These are phyloP conservation scores for Dryocosmus kuriphilus DNA, from an alignment of 2,888 invertebrate genomes.

Conservation along the genomic window DNA sequence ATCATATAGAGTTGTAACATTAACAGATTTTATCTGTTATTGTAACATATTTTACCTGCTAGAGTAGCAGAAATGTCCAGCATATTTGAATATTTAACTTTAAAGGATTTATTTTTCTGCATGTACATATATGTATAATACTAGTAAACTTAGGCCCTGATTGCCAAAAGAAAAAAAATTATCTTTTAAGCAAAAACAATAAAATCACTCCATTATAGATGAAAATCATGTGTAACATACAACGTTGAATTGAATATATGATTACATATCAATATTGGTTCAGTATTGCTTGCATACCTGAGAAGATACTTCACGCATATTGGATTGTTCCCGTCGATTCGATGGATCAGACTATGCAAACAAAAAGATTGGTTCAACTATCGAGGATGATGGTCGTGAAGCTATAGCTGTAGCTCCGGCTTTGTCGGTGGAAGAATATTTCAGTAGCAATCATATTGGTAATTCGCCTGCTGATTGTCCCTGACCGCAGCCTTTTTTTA, in stretches of 20 bases:
- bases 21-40: too few relatives aligned
- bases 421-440: constrained; percentile 74
- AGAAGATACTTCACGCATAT: constrained; percentile 22
- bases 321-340: constrained; percentile 50
- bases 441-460: constrained; percentile 78
- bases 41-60: too few relatives aligned
- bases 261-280: constrained; percentile 17
- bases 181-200: too few relatives aligned
- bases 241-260: constrained; percentile 1
- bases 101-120: too few relatives aligned
- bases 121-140: too few relatives aligned
- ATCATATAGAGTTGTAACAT: too few relatives aligned
- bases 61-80: too few relatives aligned
- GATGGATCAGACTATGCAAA: constrained; percentile 42
- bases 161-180: too few relatives aligned
- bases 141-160: too few relatives aligned
- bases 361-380: constrained; percentile 38
- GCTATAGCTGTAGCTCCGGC: constrained; percentile 54
- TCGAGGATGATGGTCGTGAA: constrained; percentile 47
- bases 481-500: constrained; percentile 71
- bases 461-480: constrained; percentile 76
- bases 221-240: too few relatives aligned
- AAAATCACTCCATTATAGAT: too few relatives aligned
- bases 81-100: too few relatives aligned
- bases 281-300: neutral